These are phyloP conservation scores for Tubulanus polymorphus DNA, from an alignment of 2,888 invertebrate species.

Conservation along the genomic window DNA sequence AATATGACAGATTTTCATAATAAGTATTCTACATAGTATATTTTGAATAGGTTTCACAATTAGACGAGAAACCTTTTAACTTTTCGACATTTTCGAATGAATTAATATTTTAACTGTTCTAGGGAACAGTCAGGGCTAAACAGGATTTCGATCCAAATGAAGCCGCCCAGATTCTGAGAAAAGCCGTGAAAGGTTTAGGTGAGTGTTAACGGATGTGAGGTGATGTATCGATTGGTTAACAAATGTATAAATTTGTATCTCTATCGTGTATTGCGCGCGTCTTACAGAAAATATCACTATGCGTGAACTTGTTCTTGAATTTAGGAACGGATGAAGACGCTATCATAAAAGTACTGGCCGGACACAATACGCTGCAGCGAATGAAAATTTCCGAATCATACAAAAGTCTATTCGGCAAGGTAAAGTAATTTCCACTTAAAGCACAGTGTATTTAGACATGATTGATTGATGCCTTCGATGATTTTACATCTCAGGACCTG, in stretches of 20 bases:
- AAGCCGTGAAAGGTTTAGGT: slow-evolving; percentile 47
- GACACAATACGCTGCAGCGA: slow-evolving; percentile 29
- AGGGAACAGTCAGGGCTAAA: slow-evolving; percentile 31
- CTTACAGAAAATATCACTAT: too few species aligned
- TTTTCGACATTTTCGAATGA: too few species aligned
- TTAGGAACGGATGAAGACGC: slow-evolving; percentile 32
- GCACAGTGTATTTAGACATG: too few species aligned
- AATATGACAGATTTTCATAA: too few species aligned
- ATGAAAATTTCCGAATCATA: slow-evolving; percentile 30
- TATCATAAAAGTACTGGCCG: slow-evolving; percentile 28
- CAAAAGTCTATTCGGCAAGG: slow-evolving; percentile 30
- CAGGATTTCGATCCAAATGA: slow-evolving; percentile 26
- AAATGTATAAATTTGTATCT: too few species aligned
- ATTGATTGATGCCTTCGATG: neutral
- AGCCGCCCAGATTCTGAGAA: slow-evolving; percentile 28
- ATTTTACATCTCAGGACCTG: slow-evolving; percentile 35
- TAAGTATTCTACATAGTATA: too few species aligned
- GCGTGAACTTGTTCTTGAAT: too few species aligned
- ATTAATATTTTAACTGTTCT: too few species aligned
- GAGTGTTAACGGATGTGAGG: slow-evolving; percentile 2
- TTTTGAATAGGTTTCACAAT: too few species aligned
- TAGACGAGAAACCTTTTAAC: too few species aligned
- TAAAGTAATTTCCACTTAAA: too few species aligned
- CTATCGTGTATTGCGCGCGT: neutral
- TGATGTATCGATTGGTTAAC: too few species aligned